These are phyloP conservation scores for Drosophila stalkeri DNA, from an alignment of 2,888 invertebrate genomes.

Conservation along the genomic window DNA sequence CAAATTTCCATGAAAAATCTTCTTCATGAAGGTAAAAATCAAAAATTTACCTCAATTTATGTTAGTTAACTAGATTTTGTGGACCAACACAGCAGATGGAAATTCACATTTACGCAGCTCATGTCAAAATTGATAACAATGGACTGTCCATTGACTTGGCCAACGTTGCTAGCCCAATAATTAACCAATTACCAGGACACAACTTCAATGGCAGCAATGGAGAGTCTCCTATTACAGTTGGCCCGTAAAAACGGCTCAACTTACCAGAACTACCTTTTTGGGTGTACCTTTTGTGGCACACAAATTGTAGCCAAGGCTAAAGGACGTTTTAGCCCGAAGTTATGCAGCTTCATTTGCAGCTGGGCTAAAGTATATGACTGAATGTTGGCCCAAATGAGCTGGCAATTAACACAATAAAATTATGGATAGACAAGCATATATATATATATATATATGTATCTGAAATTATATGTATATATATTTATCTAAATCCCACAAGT, in stretches of 20 bases:
- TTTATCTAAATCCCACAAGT: neutral
- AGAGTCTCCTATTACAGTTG: neutral
- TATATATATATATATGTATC: neutral
- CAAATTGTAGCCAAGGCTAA: slow-evolving; percentile 6
- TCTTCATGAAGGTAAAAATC: neutral
- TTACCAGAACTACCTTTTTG: slow-evolving; percentile 11
- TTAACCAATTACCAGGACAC: slow-evolving; percentile 67
- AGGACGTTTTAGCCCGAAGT: slow-evolving; percentile 10
- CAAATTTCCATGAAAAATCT: slow-evolving; percentile 1
- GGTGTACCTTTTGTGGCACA: slow-evolving; percentile 4
- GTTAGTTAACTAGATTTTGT: slow-evolving; percentile 5
- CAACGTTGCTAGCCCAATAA: slow-evolving; percentile 59
- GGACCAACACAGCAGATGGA: slow-evolving; percentile 22
- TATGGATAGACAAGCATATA: neutral
- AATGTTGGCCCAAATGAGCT: slow-evolving; percentile 66
- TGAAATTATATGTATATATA: neutral
- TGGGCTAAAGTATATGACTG: slow-evolving; percentile 53
- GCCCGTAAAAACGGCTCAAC: slow-evolving; percentile 12
- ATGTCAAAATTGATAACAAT: neutral
- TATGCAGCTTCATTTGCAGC: slow-evolving; percentile 31
- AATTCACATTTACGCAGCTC: slow-evolving; percentile 4
- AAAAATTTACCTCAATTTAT: neutral
- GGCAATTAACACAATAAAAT: slow-evolving; percentile 54
- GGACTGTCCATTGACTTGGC: slow-evolving; percentile 6
- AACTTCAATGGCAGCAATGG: neutral